Percentiles rank a stretch among this genome's conserved stretches.
Conservation (phyloP, 2,888 invertebrate species). For the Dastarcus helophoroides region DNA sequence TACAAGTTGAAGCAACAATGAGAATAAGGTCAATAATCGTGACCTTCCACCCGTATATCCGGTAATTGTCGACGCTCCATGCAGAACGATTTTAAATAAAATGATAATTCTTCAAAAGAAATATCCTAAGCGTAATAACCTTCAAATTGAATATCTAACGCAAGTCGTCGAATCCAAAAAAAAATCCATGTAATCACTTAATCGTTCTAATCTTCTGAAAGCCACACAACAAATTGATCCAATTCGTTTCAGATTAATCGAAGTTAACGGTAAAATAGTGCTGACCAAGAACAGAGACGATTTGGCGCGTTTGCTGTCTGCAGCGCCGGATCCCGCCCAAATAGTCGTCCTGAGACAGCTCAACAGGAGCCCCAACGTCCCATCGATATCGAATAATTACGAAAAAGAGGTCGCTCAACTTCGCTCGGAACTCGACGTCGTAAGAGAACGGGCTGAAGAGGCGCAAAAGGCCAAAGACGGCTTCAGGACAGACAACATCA, state of each 20-base stretch:
- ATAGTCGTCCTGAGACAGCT: conserved; percentile 46
- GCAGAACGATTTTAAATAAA: too few species aligned
- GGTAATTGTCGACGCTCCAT: conserved; percentile 18
- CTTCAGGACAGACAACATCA: conserved; percentile 65
- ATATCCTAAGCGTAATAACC: too few species aligned
- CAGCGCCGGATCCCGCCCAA: conserved; percentile 50
- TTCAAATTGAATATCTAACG: too few species aligned
- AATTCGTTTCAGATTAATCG: conserved; percentile 54
- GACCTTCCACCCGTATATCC: conserved; percentile 33
- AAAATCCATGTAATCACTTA: too few species aligned
- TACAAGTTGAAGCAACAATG: background rate
- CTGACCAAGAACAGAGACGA: conserved; percentile 60
- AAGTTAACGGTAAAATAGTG: conserved; percentile 69
- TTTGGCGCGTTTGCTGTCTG: conserved; percentile 51
- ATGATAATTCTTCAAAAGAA: too few species aligned
- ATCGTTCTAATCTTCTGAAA: too few species aligned
- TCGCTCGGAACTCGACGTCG: conserved; percentile 46
- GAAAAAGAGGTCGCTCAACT: conserved; percentile 42
- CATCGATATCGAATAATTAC: conserved; percentile 14
- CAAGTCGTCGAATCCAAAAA: too few species aligned
- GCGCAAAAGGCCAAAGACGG: conserved; percentile 52
- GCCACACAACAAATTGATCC: too few species aligned
- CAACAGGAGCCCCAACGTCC: conserved; percentile 24
- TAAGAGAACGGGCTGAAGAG: conserved; percentile 50
- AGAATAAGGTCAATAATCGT: conserved; percentile 19